phyloP scores from a whole-genome alignment of 1,140 invertebrate genomes.

The Lerema accius region DNA sequence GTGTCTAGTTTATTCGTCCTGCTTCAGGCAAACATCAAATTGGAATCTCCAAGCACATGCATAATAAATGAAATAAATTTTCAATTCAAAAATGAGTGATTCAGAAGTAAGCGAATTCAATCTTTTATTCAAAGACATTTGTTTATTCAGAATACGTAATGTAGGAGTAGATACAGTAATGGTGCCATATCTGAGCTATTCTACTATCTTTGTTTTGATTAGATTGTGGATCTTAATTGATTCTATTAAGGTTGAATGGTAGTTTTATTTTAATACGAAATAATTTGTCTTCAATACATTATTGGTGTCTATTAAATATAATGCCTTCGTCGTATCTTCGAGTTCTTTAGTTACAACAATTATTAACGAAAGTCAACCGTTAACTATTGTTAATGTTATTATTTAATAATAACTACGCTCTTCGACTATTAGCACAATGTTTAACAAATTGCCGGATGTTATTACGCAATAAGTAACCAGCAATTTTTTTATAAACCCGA shows the following conservation, averaged over 20 bases:
- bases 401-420: too few relatives aligned
- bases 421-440: too few relatives aligned
- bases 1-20: too few relatives aligned
- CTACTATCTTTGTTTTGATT: constrained; percentile 27
- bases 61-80: constrained; percentile 28
- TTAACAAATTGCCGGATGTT: too few relatives aligned
- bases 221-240: constrained; percentile 27
- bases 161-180: constrained; percentile 25
- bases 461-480: constrained; percentile 1
- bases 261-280: too few relatives aligned
- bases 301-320: too few relatives aligned
- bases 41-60: constrained; percentile 12
- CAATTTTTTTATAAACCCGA: neutral
- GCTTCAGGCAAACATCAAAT: constrained; percentile 9
- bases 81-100: constrained; percentile 33
- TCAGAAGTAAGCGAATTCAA: constrained; percentile 31
- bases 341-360: too few relatives aligned
- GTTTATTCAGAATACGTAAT: constrained; percentile 33
- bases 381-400: too few relatives aligned
- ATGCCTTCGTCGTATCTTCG: too few relatives aligned
- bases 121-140: constrained; percentile 35
- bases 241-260: too few relatives aligned
- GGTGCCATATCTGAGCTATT: constrained; percentile 29
- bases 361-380: too few relatives aligned
- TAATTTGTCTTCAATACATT: too few relatives aligned